Evolutionary conservation across 1,140 invertebrate species (phyloP).

Genomic region (Frieseomelitta varia): DNA sequence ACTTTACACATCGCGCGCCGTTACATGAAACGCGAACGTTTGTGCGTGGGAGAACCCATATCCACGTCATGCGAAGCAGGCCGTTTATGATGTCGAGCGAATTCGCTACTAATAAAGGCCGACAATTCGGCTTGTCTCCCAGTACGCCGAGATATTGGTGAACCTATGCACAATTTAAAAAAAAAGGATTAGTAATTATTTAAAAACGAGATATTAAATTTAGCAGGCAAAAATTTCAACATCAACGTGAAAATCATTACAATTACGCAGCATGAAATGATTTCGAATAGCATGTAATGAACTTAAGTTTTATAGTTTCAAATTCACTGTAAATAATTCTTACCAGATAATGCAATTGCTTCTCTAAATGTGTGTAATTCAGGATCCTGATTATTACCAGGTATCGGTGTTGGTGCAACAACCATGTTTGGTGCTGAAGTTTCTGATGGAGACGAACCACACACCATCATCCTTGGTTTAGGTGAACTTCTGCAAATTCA

Average conservation of each 20-base stretch:
- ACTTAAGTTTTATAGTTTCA: neutral
- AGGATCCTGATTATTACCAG: slow-evolving; percentile 82
- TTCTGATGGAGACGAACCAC: slow-evolving; percentile 80
- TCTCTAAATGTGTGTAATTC: slow-evolving; percentile 89
- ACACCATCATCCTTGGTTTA: slow-evolving; percentile 82
- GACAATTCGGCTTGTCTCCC: slow-evolving; percentile 85
- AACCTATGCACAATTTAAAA: slow-evolving; percentile 62
- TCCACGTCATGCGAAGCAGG: slow-evolving; percentile 86
- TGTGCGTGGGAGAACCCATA: slow-evolving; percentile 87
- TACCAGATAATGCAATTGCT: slow-evolving; percentile 86
- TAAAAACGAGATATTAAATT: neutral
- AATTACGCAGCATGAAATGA: neutral
- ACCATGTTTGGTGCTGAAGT: slow-evolving; percentile 80
- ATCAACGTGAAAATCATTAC: neutral
- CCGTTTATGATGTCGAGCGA: slow-evolving; percentile 89
- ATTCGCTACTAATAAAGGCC: slow-evolving; percentile 90
- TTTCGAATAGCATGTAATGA: neutral
- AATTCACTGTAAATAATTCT: neutral
- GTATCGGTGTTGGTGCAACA: slow-evolving; percentile 75
- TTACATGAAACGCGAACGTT: slow-evolving; percentile 84
- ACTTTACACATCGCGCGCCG: slow-evolving; percentile 81
- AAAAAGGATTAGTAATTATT: slow-evolving; percentile 17
- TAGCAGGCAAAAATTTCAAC: neutral
- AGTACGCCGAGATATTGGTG: slow-evolving; percentile 77
- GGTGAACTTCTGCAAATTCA: slow-evolving; percentile 80